A percentile compares a stretch with the other conserved stretches of the same genome.
Conservation (phyloP, 2,888 invertebrate species). For the Drosophila falleni region DNA sequence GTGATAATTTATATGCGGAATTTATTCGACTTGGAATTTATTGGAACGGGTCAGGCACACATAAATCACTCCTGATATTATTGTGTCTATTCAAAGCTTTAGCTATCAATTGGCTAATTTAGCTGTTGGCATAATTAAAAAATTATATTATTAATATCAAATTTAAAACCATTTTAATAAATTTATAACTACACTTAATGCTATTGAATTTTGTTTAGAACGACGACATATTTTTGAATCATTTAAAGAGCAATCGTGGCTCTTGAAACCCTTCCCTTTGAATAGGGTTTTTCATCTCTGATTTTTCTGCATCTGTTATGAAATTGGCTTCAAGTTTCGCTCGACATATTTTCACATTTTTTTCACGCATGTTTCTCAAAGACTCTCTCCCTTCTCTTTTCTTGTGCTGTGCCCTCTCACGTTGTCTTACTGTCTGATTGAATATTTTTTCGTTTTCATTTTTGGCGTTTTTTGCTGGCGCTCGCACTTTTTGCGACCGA, state of each 20-base stretch:
- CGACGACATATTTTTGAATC: background rate
- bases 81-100: background rate
- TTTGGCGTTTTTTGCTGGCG: constrained; percentile 55
- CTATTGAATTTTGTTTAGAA: rapidly evolving
- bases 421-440: constrained; percentile 64
- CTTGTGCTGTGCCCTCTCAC: background rate
- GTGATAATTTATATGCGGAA: constrained; percentile 26
- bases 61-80: constrained; percentile 28
- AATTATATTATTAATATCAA: no score
- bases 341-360: constrained; percentile 43
- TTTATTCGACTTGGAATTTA: constrained; percentile 21
- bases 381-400: background rate
- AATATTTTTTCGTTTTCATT: constrained; percentile 59
- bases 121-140: background rate
- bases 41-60: constrained; percentile 29
- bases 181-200: background rate
- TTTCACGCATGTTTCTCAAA: constrained; percentile 34
- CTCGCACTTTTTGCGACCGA: constrained; percentile 56
- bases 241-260: background rate
- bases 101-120: background rate
- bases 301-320: background rate
- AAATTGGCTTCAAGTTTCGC: constrained; percentile 28
- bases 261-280: background rate
- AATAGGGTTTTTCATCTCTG: background rate
- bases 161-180: no score